Conservation (phyloP, 2,797 vertebrate species). For the Mareca penelope region DNA sequence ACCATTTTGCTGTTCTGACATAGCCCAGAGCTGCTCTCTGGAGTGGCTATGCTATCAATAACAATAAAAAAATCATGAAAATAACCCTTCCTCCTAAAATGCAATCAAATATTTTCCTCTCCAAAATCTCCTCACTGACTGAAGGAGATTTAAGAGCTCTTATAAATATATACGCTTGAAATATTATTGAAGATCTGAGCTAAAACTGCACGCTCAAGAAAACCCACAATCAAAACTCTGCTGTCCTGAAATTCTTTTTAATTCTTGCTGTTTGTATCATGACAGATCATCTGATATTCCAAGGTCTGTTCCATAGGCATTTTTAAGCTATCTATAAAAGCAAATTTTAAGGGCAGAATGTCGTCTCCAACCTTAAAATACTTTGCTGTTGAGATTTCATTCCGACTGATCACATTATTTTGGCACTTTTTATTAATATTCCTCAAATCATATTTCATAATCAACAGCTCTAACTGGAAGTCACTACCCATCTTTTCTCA, state of each 20-base stretch:
- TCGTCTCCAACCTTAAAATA: constrained; percentile 17
- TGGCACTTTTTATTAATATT: constrained; percentile 29
- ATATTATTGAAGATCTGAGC: constrained; percentile 24
- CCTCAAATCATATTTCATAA: constrained; percentile 7
- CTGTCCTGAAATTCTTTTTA: constrained; percentile 40
- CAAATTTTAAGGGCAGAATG: constrained; percentile 24
- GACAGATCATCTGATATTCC: constrained; percentile 27
- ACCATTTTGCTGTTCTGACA: neutral
- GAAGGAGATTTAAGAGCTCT: constrained; percentile 5
- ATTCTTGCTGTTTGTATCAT: constrained; percentile 21
- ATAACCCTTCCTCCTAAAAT: constrained; percentile 46
- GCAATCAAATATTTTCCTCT: constrained; percentile 28
- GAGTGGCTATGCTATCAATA: constrained; percentile 1
- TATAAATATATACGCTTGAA: constrained; percentile 39
- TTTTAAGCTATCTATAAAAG: constrained; percentile 42
- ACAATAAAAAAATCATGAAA: constrained; percentile 19
- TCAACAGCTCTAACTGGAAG: neutral
- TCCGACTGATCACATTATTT: constrained; percentile 44
- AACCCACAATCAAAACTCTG: neutral
- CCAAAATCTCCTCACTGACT: neutral
- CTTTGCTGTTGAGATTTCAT: constrained; percentile 23
- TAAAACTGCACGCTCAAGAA: constrained; percentile 33
- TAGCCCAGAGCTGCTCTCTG: constrained; percentile 40
- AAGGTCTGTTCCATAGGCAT: constrained; percentile 9
- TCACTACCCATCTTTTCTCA: neutral